Conservation (phyloP, 2,888 invertebrate species). For the Drosophila tripunctata region DNA sequence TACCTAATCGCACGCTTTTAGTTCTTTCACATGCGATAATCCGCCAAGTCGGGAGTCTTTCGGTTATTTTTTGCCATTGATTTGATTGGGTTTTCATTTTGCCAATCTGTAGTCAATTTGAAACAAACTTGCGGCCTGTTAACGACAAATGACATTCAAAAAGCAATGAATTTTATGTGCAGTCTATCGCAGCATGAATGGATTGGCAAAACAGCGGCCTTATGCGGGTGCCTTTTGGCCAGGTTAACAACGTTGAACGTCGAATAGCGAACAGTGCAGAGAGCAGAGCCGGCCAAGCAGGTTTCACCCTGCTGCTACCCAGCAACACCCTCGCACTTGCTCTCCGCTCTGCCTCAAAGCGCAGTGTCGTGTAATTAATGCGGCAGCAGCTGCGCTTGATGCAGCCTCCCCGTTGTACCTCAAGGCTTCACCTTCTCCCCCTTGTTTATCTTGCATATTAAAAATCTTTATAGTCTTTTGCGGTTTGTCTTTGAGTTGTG, state of each 20-base stretch:
- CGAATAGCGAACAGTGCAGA: neutral
- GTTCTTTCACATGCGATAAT: slow-evolving; percentile 3
- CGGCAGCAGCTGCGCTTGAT: slow-evolving; percentile 76
- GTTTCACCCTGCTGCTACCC: slow-evolving; percentile 34
- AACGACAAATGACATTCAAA: slow-evolving; percentile 77
- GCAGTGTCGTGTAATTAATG: slow-evolving; percentile 72
- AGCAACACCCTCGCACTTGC: neutral
- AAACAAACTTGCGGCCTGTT: slow-evolving; percentile 69
- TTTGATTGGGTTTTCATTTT: slow-evolving; percentile 26
- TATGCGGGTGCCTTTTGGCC: slow-evolving; percentile 38
- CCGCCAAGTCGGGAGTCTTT: slow-evolving; percentile 9
- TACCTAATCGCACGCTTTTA: neutral
- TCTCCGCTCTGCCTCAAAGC: slow-evolving; percentile 21
- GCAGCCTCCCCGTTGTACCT: slow-evolving; percentile 31
- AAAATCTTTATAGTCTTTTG: slow-evolving; percentile 76
- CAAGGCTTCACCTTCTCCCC: slow-evolving; percentile 1
- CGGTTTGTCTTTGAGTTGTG: slow-evolving; percentile 71
- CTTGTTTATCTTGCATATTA: slow-evolving; percentile 72
- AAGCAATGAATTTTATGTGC: slow-evolving; percentile 72
- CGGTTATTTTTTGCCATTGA: slow-evolving; percentile 29
- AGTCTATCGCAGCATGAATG: slow-evolving; percentile 55
- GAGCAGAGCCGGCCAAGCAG: slow-evolving; percentile 57
- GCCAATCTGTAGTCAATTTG: slow-evolving; percentile 45
- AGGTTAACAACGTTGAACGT: slow-evolving; percentile 6
- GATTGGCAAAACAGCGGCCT: slow-evolving; percentile 9